Conservation (phyloP, 1,140 invertebrate genomes). For the Dryas iulia region DNA sequence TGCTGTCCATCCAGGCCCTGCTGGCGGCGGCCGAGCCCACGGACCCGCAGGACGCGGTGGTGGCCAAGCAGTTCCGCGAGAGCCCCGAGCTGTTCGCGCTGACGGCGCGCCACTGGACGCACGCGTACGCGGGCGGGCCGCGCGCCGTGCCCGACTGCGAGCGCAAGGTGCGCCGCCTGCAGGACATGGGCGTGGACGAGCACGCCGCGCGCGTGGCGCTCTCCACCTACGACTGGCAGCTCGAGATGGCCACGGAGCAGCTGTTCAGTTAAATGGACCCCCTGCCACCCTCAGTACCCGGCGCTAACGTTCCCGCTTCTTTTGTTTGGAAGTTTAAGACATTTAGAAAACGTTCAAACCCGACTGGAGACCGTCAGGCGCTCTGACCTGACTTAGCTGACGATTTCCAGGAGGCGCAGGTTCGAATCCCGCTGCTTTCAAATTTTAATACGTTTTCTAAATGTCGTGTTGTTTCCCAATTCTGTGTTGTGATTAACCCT, state of each 20-base stretch:
- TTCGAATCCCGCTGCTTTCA: no score
- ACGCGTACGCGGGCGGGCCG: slow-evolving; percentile 94
- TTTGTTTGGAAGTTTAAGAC: no score
- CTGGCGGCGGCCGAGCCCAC: slow-evolving; percentile 54
- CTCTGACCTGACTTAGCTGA: no score
- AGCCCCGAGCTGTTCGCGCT: slow-evolving; percentile 45
- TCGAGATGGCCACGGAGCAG: slow-evolving; percentile 92
- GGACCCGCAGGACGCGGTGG: slow-evolving; percentile 59
- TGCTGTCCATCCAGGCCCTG: slow-evolving; percentile 55
- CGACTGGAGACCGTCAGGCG: no score
- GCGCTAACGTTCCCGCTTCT: not conserved
- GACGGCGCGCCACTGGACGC: slow-evolving; percentile 87
- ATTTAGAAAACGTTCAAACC: no score
- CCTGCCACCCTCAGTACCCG: no score
- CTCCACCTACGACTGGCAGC: slow-evolving; percentile 94
- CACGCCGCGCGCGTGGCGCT: slow-evolving; percentile 90
- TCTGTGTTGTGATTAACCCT: no score
- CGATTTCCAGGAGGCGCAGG: no score
- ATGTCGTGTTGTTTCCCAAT: not conserved
- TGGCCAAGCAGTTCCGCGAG: slow-evolving; percentile 57
- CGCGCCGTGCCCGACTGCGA: slow-evolving; percentile 85
- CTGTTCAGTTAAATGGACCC: slow-evolving; percentile 95
- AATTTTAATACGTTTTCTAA: no score
- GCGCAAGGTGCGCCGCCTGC: slow-evolving; percentile 89
- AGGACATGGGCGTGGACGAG: slow-evolving; percentile 94